Evolutionary conservation across 2,113 vertebrate genomes (phyloP).

Genomic region (Pantherophis guttatus): DNA sequence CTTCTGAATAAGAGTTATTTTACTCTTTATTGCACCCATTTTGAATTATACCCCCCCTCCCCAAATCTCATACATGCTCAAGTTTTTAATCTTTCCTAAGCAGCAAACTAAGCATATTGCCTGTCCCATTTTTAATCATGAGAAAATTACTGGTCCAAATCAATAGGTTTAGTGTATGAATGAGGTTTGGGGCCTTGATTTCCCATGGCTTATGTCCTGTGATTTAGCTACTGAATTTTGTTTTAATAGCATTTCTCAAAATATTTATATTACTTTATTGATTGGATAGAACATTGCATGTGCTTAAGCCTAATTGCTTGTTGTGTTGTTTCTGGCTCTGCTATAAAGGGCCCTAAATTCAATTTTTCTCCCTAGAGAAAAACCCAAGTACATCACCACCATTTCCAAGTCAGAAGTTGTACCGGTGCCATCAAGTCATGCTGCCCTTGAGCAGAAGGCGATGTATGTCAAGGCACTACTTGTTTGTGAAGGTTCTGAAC

Average conservation of each 20-base stretch:
- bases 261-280: background rate
- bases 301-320: background rate
- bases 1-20: background rate
- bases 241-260: background rate
- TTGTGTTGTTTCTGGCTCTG: background rate
- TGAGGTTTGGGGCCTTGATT: background rate
- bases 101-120: background rate
- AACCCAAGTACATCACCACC: conserved; percentile 18
- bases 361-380: conserved; percentile 38
- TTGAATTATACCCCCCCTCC: background rate
- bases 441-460: conserved; percentile 53
- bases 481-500: conserved; percentile 71
- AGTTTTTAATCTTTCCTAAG: background rate
- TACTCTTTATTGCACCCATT: background rate
- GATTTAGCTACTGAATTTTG: background rate
- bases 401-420: conserved; percentile 65
- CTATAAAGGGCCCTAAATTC: background rate
- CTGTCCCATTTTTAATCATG: background rate
- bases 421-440: conserved; percentile 19
- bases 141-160: background rate
- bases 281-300: background rate
- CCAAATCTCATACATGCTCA: background rate
- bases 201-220: background rate
- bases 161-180: background rate
- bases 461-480: conserved; percentile 76